Conservation (phyloP, 2,888 invertebrate species). For the Cremastinae sp. region DNA sequence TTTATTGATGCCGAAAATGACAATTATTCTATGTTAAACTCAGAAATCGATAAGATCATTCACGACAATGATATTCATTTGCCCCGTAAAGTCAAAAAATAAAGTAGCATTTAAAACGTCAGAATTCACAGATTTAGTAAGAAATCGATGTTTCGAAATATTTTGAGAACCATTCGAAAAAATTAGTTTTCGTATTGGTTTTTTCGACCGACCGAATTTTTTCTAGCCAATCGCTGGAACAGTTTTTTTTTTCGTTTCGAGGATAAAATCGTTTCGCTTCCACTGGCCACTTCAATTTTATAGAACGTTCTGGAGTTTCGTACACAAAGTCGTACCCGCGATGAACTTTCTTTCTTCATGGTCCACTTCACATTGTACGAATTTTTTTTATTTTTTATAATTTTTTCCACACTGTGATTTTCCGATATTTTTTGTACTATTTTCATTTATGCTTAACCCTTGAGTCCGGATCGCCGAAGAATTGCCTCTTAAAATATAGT, state of each 20-base stretch:
- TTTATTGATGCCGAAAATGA: too few relatives aligned
- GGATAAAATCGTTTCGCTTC: slow-evolving; percentile 59
- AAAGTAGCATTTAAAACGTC: too few relatives aligned
- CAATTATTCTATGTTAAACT: too few relatives aligned
- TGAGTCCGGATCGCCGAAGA: slow-evolving; percentile 20
- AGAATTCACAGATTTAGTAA: too few relatives aligned
- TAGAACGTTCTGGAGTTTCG: slow-evolving; percentile 47
- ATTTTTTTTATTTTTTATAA: slow-evolving; percentile 5
- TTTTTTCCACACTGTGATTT: neutral
- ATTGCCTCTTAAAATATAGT: slow-evolving; percentile 27
- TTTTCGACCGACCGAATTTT: slow-evolving; percentile 28
- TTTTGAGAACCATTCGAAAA: too few relatives aligned
- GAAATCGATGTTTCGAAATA: neutral
- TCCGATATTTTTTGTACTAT: slow-evolving; percentile 25
- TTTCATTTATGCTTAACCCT: slow-evolving; percentile 11
- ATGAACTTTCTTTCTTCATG: slow-evolving; percentile 29
- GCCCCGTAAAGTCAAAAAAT: too few relatives aligned
- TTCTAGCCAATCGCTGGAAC: slow-evolving; percentile 58
- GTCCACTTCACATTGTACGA: slow-evolving; percentile 1
- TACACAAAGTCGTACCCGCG: slow-evolving; percentile 3
- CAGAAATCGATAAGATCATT: too few relatives aligned
- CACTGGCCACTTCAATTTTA: slow-evolving; percentile 60
- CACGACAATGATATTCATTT: too few relatives aligned
- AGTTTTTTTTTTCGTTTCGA: slow-evolving; percentile 46
- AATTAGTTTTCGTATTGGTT: slow-evolving; percentile 25